Percentiles rank a stretch among this genome's conserved stretches.
Conservation (phyloP, 2,888 invertebrate genomes). For the Brenthis ino region DNA sequence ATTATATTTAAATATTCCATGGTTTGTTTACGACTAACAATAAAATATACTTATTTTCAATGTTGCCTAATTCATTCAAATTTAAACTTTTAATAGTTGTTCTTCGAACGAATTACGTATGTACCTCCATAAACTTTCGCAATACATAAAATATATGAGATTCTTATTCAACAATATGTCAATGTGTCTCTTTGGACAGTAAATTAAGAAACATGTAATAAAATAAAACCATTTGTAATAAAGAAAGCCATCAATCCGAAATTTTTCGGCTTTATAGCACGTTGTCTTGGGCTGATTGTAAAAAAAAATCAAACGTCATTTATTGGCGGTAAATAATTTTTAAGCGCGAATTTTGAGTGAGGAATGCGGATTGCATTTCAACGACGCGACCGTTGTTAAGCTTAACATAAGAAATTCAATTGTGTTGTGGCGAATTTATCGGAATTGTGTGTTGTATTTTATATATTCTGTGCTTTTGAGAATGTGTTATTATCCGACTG, state of each 20-base stretch:
- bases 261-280: conserved; percentile 61
- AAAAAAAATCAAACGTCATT: conserved; percentile 46
- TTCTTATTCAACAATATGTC: conserved; percentile 46
- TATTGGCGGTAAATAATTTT: conserved; percentile 28
- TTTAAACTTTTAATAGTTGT: conserved; percentile 11
- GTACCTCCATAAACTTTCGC: conserved; percentile 38
- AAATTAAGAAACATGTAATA: conserved; percentile 60
- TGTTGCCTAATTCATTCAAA: conserved; percentile 16
- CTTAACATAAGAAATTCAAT: conserved; percentile 26
- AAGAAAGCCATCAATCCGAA: conserved; percentile 66
- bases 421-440: conserved; percentile 11
- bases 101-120: conserved; percentile 19
- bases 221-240: conserved; percentile 59
- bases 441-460: conserved; percentile 18
- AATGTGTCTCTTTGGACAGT: conserved; percentile 47
- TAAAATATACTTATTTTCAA: background rate
- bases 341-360: conserved; percentile 22
- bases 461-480: background rate
- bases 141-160: conserved; percentile 43
- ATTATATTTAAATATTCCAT: no score
- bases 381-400: conserved; percentile 20
- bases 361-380: conserved; percentile 35
- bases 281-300: conserved; percentile 50
- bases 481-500: background rate
- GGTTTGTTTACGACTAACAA: background rate